Percentiles rank a stretch among this genome's conserved stretches.
These are phyloP conservation scores for Pseudomyrmex concolor DNA, from an alignment of 1,140 invertebrate species.

Conservation along the genomic window DNA sequence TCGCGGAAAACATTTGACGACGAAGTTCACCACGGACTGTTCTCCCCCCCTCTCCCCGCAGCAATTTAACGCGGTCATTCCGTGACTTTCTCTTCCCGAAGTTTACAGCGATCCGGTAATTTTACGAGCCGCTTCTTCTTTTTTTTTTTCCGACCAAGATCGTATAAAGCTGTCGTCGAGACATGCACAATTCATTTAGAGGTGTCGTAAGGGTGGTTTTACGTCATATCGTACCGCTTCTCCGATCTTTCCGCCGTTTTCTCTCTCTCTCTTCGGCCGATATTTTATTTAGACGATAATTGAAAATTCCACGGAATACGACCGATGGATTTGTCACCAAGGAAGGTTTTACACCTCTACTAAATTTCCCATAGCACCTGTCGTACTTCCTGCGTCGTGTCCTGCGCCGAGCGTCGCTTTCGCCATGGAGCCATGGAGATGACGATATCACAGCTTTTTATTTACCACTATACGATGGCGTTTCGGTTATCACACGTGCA, in stretches of 20 bases:
- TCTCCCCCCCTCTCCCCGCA: not conserved
- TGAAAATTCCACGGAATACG: constrained; percentile 80
- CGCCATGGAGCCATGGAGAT: constrained; percentile 47
- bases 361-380: constrained; percentile 73
- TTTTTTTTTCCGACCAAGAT: constrained; percentile 33
- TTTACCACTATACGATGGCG: constrained; percentile 51
- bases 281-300: constrained; percentile 82
- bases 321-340: constrained; percentile 80
- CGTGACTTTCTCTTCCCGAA: constrained; percentile 51
- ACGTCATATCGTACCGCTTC: constrained; percentile 73
- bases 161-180: constrained; percentile 57
- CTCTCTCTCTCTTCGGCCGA: constrained; percentile 57
- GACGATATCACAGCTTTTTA: constrained; percentile 69
- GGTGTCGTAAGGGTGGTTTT: constrained; percentile 69
- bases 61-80: constrained; percentile 63
- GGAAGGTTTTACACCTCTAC: constrained; percentile 77
- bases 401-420: constrained; percentile 3
- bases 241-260: constrained; percentile 33
- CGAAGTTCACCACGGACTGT: constrained; percentile 27
- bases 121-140: constrained; percentile 61
- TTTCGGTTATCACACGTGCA: constrained; percentile 61
- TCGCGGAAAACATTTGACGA: constrained; percentile 10
- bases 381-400: not conserved
- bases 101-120: constrained; percentile 71
- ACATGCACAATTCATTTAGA: constrained; percentile 77